These are phyloP conservation scores for Atlantisia rogersi DNA, from an alignment of 2,113 vertebrate genomes.

Conservation along the genomic window DNA sequence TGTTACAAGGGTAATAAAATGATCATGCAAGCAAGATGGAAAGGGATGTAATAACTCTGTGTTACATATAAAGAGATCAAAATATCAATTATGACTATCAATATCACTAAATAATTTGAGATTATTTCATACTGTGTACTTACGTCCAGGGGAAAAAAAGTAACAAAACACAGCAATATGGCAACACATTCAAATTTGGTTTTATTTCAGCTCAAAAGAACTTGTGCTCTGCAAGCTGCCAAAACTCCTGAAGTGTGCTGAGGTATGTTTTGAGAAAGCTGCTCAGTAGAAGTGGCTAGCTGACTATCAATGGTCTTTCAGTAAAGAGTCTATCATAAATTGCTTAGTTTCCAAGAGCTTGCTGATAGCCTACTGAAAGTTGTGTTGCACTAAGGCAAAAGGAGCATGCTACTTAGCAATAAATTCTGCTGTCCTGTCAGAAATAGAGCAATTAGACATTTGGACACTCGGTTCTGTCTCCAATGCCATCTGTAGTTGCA, in stretches of 20 bases:
- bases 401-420: neutral
- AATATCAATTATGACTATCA: neutral
- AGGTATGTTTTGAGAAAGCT: neutral
- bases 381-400: neutral
- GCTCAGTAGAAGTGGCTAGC: rapidly evolving
- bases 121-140: neutral
- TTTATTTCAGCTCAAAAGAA: neutral
- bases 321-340: neutral
- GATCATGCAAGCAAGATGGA: neutral
- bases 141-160: neutral
- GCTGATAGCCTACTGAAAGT: neutral
- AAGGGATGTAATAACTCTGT: neutral
- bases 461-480: neutral
- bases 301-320: neutral
- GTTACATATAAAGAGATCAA: neutral
- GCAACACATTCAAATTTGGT: neutral
- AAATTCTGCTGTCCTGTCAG: neutral
- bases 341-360: neutral
- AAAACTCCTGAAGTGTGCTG: neutral
- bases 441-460: rapidly evolving
- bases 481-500: neutral
- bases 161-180: neutral
- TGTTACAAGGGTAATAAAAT: neutral
- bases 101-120: neutral
- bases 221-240: neutral